Evolutionary conservation across 2,113 vertebrate species (phyloP), one percentile per base, ranked within the genome.

Genomic region (Caretta caretta): DNA sequence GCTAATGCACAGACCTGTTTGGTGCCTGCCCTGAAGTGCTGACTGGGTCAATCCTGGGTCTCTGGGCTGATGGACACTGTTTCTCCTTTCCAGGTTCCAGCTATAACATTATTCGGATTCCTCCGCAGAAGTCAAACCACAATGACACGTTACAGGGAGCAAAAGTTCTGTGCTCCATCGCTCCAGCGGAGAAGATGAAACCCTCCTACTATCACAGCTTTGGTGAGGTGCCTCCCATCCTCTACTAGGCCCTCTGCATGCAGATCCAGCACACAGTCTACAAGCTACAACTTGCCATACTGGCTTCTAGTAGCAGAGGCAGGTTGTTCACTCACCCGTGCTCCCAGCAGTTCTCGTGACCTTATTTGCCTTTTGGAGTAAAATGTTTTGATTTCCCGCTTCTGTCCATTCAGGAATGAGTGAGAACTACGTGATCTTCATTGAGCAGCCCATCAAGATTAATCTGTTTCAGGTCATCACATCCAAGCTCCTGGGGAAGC

Each of bases 191-290:
- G 75, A 98, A 92, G 88, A 96, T 95, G 93, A 99, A 98, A 69
- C 99, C 99, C 7, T 99, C 99, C 79, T 99, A 99, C 97, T 99
- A 99, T 93, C 99, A 99, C 98, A 99, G 99, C 98, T 99, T 99
- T 89, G 99, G 99, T 99, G 87, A 98, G 98, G 49, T 11, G 2
- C 6, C 76, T 2, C 1, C 56, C 65, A 1, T 8, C 87, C 88
- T 90, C 38, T 0, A 14, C 31, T 4, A 31, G 0, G 6, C 65
- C 65, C 38, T 20, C n/a, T 38, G 35, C 20, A 11, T 38, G 65
- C 80, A 20, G 5, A 6, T 81, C 20, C 46, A 78, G 48, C 53
- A 27, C 53, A 27, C 42, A 78, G 42, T 24, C 13, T 27, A 46
- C 46, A 48, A 27, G 20, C 22, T 29, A 27, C 12, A 24, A 78